Conservation (phyloP, 2,113 vertebrate genomes). For the Crotalus helleri region DNA sequence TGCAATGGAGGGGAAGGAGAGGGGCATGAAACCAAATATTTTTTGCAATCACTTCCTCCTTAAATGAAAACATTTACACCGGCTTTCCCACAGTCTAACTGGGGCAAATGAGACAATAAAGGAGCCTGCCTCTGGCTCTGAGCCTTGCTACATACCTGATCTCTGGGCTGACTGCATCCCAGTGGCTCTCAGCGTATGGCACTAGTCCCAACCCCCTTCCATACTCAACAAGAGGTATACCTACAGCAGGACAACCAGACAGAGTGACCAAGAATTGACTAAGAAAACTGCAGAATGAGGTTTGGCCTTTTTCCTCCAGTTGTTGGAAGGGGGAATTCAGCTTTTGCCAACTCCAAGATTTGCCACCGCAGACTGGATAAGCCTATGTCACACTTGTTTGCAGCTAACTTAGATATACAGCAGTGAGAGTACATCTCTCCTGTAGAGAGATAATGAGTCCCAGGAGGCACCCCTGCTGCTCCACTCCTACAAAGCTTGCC, state of each 20-base stretch:
- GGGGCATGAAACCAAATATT: not conserved
- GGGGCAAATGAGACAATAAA: not conserved
- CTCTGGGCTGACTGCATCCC: not conserved
- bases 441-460: slow-evolving; percentile 26
- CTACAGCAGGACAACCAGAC: not conserved
- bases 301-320: not conserved
- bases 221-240: not conserved
- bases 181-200: not conserved
- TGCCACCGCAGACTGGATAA: not conserved
- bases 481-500: slow-evolving; percentile 2
- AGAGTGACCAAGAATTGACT: not conserved
- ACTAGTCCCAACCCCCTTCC: not conserved
- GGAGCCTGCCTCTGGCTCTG: not conserved
- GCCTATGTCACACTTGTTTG: not conserved
- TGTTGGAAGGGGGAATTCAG: not conserved
- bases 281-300: not conserved
- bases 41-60: not conserved
- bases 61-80: slow-evolving; percentile 18
- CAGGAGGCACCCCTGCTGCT: not conserved
- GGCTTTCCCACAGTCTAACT: not conserved
- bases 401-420: not conserved
- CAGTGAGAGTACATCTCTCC: not conserved
- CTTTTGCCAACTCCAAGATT: not conserved
- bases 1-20: not conserved
- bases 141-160: too few relatives aligned